Base-by-base conservation (phyloP, 2,888 invertebrate genomes). In the Nesidiocoris tenuis region DNA sequence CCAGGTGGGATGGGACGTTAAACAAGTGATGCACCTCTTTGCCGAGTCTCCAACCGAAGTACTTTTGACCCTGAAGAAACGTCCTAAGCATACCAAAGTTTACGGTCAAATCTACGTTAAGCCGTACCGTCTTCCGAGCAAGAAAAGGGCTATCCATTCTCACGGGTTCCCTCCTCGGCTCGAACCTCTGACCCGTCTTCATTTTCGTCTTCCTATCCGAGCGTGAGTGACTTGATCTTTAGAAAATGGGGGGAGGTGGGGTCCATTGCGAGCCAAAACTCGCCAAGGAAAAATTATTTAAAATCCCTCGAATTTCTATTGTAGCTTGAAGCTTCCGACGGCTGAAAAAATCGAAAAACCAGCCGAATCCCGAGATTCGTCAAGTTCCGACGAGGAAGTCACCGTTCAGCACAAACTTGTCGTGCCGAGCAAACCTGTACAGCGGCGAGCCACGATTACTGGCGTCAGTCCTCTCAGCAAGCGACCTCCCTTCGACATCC, bases 401-500 rank as follows among this genome's bases (percentile, higher is more conserved):
- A 78, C 75, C 9, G 76, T 78, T 23, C 79, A 78, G 56, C 80
- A 79, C 19, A 80, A 80, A 25, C 77, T 79, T 5, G 81, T 78
- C 2, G 79, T 80, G 39, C 93, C 94, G 7, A 87, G 91, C 76
- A 87, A 90, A 19, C 87, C 90, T 79, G 86, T 92, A 55, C 92
- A 93, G 82, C 87, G 96, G 12, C 87, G 96, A 18, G 94, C 96
- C 80, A 94, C 95, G 0, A 93, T 96, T 79, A 91, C 95, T 80
- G 95, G 96, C 17, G 91, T 89, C 75, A 89, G 89, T 79, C 90
- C 91, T n/a, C 87, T 87, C 16, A 86, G 87, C 79, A 87, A 87
- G 81, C 84, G 88, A 25, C 88, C 90, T 75, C 87, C 87, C 77
- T 86, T 88, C 80, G 86, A 89, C 81, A 87, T 91, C 76, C 90